Conservation (phyloP, 2,888 invertebrate genomes). For the Caenorhabditis imperialis region DNA sequence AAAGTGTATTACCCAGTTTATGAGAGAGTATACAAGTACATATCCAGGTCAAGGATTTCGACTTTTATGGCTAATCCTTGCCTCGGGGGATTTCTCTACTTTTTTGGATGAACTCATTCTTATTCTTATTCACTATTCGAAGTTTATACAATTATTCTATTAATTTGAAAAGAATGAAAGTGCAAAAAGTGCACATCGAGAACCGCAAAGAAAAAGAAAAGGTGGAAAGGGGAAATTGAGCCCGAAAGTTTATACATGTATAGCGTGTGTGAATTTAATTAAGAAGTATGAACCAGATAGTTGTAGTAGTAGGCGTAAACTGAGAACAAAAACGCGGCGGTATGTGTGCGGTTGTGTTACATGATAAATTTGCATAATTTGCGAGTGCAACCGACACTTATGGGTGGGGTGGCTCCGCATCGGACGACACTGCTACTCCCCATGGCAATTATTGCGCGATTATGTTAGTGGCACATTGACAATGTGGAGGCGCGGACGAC, state of each 20-base stretch:
- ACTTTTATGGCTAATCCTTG: slow-evolving; percentile 31
- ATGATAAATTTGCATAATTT: slow-evolving; percentile 47
- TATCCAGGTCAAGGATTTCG: slow-evolving; percentile 41
- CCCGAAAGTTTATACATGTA: slow-evolving; percentile 17
- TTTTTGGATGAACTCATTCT: slow-evolving; percentile 11
- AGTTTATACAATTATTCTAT: background rate
- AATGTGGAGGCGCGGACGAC: slow-evolving; percentile 12
- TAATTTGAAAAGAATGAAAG: slow-evolving; percentile 1
- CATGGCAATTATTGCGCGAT: slow-evolving; percentile 38
- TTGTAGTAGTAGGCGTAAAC: slow-evolving; percentile 17
- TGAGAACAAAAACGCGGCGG: slow-evolving; percentile 24
- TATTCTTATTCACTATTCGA: background rate
- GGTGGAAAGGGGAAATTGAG: slow-evolving; percentile 4
- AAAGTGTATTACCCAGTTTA: too few relatives aligned
- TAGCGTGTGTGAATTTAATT: slow-evolving; percentile 37
- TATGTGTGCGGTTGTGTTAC: background rate
- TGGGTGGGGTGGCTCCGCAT: slow-evolving; percentile 24
- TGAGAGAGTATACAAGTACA: too few relatives aligned
- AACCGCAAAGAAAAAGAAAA: slow-evolving; percentile 4
- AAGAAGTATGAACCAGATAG: slow-evolving; percentile 34
- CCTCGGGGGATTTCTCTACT: slow-evolving; percentile 4
- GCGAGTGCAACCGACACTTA: slow-evolving; percentile 43
- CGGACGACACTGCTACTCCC: background rate
- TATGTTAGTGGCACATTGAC: slow-evolving; percentile 33
- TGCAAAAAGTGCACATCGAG: background rate